These are phyloP conservation scores for Micromys minutus DNA, from an alignment of 2,113 vertebrate genomes.

Conservation along the genomic window DNA sequence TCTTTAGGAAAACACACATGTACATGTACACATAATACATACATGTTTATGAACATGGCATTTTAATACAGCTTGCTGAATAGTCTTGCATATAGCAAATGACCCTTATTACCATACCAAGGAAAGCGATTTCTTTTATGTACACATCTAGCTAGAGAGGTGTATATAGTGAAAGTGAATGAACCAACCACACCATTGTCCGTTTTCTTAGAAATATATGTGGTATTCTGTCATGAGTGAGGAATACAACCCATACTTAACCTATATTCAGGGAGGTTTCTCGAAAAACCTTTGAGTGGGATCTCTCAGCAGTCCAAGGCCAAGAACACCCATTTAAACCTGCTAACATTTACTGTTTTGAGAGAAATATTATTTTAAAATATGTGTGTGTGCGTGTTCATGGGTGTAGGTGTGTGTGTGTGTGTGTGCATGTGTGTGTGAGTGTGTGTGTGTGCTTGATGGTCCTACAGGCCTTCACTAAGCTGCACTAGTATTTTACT, in stretches of 20 bases:
- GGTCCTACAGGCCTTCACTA: conserved; percentile 85
- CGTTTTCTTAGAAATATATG: conserved; percentile 27
- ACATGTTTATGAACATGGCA: not conserved
- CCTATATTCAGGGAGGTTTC: conserved; percentile 6
- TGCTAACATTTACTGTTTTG: conserved; percentile 2
- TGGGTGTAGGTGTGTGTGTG: not conserved
- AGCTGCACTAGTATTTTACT: conserved; percentile 82
- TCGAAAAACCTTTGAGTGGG: conserved; percentile 35
- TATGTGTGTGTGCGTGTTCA: not conserved
- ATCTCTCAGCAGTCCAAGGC: not conserved
- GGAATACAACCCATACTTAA: conserved; percentile 61
- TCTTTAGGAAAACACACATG: not conserved
- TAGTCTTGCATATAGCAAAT: not conserved
- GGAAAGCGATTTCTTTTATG: conserved; percentile 52
- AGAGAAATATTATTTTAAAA: not conserved
- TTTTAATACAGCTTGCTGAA: not conserved
- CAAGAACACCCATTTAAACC: not conserved
- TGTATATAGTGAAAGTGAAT: conserved; percentile 59
- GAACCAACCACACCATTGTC: not conserved
- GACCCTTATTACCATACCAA: not conserved
- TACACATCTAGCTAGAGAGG: not conserved
- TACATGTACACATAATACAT: not conserved
- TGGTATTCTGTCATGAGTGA: conserved; percentile 55
- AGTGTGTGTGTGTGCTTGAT: not conserved
- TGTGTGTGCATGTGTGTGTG: not conserved